Evolutionary conservation across 2,113 vertebrate genomes (phyloP), one percentile per base, ranked within the genome.

Genomic region (Coturnix japonica): DNA sequence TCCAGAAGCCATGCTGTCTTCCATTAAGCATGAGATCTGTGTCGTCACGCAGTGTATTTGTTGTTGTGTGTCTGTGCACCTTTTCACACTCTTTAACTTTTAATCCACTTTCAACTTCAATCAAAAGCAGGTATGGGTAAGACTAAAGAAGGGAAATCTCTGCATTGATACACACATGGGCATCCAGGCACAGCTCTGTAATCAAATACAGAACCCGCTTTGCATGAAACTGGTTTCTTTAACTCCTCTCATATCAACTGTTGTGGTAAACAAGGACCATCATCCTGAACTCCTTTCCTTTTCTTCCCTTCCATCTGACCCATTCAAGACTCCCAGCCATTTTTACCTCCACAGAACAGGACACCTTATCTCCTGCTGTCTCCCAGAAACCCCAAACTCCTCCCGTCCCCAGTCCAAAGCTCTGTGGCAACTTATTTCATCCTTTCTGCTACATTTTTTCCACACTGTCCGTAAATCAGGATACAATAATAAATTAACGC

Each of bases 81-180:
- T 26, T 73, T 44, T 61, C 39, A 30, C 19, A n/a, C 11, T 0
- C n/a, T 20, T 22, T 47, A 12, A 35, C 83, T 65, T 69, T 39
- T 33, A 81, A 57, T 3, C 4, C 4, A 9, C 77, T 84, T 84
- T 65, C 7, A 43, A 3, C 74, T 86, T 81, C 16, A 60, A 28
- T 56, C 8, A 54, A 18, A 64, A 67, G 6, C 20, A 39, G 23
- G 46, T 26, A 47, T 11, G 30, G 13, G 1, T 30, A 44, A 67
- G 37, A 0, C 6, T 39, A 53, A 25, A 37, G 35, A 78, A 88
- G 17, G 14, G 44, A 67, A 88, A 84, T 2, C 11, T 56, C 8
- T 6, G 7, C 9, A 1, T 4, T 35, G 3, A 6, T 30, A 54
- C 0, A 9, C 5, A 3, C 4, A 17, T 12, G 15, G 9, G 20